Evolutionary conservation across 2,113 vertebrate species (phyloP).

Genomic region (Callocephalon fimbriatum): DNA sequence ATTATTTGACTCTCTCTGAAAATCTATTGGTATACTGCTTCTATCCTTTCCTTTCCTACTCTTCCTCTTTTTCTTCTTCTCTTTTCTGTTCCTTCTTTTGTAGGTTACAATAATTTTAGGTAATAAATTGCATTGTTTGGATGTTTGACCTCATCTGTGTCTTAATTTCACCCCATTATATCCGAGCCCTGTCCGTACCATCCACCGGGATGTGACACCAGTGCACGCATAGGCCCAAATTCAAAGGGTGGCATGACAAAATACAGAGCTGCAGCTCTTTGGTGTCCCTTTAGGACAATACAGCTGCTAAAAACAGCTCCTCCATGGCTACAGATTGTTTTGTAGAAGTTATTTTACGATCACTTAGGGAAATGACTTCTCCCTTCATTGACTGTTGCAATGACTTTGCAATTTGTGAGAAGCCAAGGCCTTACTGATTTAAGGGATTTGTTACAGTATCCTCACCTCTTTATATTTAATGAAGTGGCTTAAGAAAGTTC

Average conservation of each 20-base stretch:
- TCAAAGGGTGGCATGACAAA: not conserved
- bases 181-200: not conserved
- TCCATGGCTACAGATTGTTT: not conserved
- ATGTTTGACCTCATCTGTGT: not conserved
- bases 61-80: not conserved
- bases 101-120: not conserved
- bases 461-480: not conserved
- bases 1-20: not conserved
- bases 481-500: not conserved
- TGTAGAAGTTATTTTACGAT: not conserved
- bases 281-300: not conserved
- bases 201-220: not conserved
- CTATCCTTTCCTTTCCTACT: not conserved
- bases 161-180: not conserved
- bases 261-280: not conserved
- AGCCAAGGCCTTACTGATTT: not conserved
- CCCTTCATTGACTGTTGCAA: not conserved
- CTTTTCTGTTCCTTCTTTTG: not conserved
- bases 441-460: not conserved
- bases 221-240: not conserved
- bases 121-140: not conserved
- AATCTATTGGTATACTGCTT: not conserved
- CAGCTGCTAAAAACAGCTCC: not conserved
- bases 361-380: not conserved
- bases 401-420: constrained; percentile 23